Conservation (phyloP, 2,888 invertebrate species). For the Andrena dorsata region DNA sequence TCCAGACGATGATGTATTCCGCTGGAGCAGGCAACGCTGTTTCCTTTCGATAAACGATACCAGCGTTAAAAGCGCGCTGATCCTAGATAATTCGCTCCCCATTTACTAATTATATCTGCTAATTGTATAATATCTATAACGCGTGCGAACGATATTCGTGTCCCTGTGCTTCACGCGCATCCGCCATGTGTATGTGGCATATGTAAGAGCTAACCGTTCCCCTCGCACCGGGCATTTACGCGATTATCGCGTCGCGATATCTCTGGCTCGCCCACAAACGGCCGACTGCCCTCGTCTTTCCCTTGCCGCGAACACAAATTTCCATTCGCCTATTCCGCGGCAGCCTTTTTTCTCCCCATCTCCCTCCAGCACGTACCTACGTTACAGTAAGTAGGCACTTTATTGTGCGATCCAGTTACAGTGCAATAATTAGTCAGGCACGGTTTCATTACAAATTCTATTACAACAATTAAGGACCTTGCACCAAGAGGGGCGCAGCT, state of each 20-base stretch:
- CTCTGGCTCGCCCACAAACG: constrained; percentile 55
- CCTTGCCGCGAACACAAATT: constrained; percentile 13
- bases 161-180: not conserved
- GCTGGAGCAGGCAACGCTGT: not conserved
- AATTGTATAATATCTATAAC: constrained; percentile 64
- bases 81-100: constrained; percentile 57
- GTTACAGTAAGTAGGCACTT: no score
- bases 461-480: no score
- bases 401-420: no score
- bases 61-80: constrained; percentile 5
- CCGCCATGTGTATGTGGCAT: constrained; percentile 28
- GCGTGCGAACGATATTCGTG: constrained; percentile 9
- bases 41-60: constrained; percentile 18
- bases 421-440: no score
- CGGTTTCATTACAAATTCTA: no score
- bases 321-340: constrained; percentile 13
- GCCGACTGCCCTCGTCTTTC: not conserved
- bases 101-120: constrained; percentile 60
- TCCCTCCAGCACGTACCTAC: not conserved
- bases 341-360: not conserved
- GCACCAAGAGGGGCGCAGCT: no score
- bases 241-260: constrained; percentile 77
- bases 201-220: constrained; percentile 57
- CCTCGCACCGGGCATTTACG: constrained; percentile 70
- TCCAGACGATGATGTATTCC: constrained; percentile 16